Percentiles rank a stretch among this genome's conserved stretches.
These are phyloP conservation scores for Chionomys nivalis DNA, from an alignment of 2,113 vertebrate species.

Conservation along the genomic window DNA sequence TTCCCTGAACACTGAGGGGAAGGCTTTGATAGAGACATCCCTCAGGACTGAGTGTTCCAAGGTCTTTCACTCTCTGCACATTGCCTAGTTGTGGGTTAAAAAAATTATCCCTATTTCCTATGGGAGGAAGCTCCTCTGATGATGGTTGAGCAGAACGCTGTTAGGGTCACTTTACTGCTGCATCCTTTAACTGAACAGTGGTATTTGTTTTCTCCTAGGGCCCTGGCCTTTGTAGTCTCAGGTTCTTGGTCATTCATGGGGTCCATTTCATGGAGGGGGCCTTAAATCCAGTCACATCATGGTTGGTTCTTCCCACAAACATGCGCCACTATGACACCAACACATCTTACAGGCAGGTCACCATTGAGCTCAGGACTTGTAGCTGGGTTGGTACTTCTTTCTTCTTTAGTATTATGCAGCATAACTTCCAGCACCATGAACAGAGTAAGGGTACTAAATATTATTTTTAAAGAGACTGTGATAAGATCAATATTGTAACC, in stretches of 20 bases:
- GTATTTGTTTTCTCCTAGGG: background rate
- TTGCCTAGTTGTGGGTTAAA: background rate
- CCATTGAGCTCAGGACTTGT: background rate
- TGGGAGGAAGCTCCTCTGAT: background rate
- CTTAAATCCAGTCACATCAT: background rate
- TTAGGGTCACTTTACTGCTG: background rate
- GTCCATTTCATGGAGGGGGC: too few relatives aligned
- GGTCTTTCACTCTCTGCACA: background rate
- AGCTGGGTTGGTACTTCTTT: background rate
- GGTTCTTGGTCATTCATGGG: background rate
- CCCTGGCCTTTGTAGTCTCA: background rate
- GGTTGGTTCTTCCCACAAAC: background rate
- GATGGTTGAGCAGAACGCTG: background rate
- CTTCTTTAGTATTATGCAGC: background rate
- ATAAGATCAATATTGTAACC: background rate
- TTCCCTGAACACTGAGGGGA: background rate
- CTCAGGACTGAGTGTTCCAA: background rate
- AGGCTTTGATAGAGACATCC: background rate
- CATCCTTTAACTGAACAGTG: background rate
- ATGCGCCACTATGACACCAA: background rate
- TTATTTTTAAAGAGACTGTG: background rate
- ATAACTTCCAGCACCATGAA: background rate
- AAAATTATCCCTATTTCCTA: background rate
- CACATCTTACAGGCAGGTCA: background rate
- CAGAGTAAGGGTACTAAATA: background rate